Evolutionary conservation across 37 sponge, comb jelly and placozoan species (phyloP).

Genomic region (Cliona cf. orientalis): DNA sequence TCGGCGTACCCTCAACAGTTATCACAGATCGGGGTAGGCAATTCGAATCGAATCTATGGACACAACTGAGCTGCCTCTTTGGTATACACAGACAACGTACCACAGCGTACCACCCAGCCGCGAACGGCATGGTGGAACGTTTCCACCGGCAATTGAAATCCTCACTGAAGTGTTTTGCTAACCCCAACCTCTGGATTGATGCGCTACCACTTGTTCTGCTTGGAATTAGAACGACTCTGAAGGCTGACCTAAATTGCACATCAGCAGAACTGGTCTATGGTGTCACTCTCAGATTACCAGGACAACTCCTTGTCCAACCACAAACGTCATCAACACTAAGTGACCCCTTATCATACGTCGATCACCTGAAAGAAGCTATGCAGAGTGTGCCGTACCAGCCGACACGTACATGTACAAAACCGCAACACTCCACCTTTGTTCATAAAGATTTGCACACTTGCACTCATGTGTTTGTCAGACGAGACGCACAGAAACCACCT

Average conservation of each 20-base stretch:
- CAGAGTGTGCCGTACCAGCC: constrained; percentile 14
- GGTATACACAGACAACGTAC: constrained; percentile 53
- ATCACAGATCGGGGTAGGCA: constrained; percentile 66
- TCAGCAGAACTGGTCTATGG: constrained; percentile 81
- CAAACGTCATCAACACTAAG: neutral
- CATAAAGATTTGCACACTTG: neutral
- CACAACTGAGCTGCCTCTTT: constrained; percentile 33
- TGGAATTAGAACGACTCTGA: constrained; percentile 67
- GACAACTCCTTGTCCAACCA: constrained; percentile 57
- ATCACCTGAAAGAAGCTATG: constrained; percentile 40
- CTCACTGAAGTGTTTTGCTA: constrained; percentile 36
- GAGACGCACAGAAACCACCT: neutral
- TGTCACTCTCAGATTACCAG: constrained; percentile 71
- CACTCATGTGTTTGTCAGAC: neutral
- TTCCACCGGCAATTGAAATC: constrained; percentile 72
- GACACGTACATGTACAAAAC: neutral
- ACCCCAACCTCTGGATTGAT: constrained; percentile 59
- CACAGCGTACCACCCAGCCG: constrained; percentile 62
- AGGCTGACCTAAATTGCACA: constrained; percentile 60
- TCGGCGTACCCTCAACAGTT: constrained; percentile 65
- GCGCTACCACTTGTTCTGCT: constrained; percentile 62
- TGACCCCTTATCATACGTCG: constrained; percentile 38
- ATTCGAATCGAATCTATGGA: constrained; percentile 58
- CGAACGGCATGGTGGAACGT: constrained; percentile 69
- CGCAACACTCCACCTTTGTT: neutral